Conservation (phyloP, 1,140 invertebrate species). For the Orius insidiosus region DNA sequence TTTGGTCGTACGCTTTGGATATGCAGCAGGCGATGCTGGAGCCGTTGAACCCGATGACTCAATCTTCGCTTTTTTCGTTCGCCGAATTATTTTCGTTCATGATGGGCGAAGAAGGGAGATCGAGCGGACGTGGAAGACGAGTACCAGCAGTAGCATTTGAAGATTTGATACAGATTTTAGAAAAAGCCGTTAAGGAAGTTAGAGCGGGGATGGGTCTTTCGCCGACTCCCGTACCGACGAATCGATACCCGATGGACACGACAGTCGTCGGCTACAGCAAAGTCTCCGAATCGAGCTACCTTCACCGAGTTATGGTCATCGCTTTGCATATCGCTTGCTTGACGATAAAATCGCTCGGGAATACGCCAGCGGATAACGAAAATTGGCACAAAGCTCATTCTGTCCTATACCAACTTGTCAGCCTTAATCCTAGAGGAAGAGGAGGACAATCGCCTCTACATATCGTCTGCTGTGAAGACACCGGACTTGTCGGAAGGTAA, state of each 20-base stretch:
- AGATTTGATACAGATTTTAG: conserved; percentile 67
- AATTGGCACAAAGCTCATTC: conserved; percentile 37
- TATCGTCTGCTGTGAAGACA: conserved; percentile 51
- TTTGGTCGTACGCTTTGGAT: conserved; percentile 94
- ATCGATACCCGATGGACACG: background rate
- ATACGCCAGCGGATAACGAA: background rate
- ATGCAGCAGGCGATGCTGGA: conserved; percentile 88
- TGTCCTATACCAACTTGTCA: conserved; percentile 20
- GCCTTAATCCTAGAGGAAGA: conserved; percentile 27
- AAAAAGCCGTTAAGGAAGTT: conserved; percentile 55
- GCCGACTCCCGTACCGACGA: background rate
- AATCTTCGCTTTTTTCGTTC: conserved; percentile 81
- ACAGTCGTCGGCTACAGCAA: background rate
- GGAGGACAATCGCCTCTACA: conserved; percentile 64
- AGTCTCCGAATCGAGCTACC: conserved; percentile 20
- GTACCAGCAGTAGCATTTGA: conserved; percentile 59
- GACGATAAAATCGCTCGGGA: conserved; percentile 19
- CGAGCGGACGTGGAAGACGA: conserved; percentile 46
- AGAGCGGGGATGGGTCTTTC: conserved; percentile 27
- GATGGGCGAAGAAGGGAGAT: conserved; percentile 55
- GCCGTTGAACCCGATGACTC: conserved; percentile 85
- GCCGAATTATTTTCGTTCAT: conserved; percentile 90
- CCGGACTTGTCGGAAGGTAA: conserved; percentile 32
- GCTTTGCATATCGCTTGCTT: conserved; percentile 64
- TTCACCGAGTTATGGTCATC: conserved; percentile 69